phyloP scores from a whole-genome alignment of 2,797 vertebrate genomes.

The Brotogeris chrysoptera region DNA sequence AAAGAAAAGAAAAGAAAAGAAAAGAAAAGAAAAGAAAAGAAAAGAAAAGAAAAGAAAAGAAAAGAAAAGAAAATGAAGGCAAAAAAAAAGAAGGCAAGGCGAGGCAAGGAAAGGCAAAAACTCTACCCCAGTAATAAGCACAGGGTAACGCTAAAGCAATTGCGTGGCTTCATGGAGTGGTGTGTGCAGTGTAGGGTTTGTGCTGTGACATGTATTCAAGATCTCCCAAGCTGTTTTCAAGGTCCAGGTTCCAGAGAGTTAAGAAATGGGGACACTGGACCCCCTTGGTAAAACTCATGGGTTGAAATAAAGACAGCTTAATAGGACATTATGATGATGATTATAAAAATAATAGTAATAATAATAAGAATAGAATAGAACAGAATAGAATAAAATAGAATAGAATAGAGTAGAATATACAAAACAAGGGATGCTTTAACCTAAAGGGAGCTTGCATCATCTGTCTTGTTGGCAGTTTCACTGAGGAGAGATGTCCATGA shows the following conservation, averaged over 20 bases:
- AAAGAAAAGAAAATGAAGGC: no score
- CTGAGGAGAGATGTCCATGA: background rate
- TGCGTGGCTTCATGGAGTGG: background rate
- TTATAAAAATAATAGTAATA: background rate
- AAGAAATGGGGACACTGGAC: background rate
- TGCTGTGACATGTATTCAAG: background rate
- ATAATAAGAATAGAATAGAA: background rate
- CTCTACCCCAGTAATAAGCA: background rate
- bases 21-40: background rate
- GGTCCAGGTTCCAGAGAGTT: background rate
- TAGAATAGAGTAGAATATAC: background rate
- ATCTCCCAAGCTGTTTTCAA: background rate
- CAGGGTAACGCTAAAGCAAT: background rate
- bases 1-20: no score
- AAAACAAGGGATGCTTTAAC: background rate
- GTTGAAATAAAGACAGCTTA: background rate
- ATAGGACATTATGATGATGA: background rate
- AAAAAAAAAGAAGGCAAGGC: no score
- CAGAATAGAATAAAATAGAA: no score
- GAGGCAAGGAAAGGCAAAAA: background rate
- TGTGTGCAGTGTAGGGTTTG: background rate
- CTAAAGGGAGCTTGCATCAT: background rate
- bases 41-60: background rate
- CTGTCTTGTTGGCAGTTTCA: background rate
- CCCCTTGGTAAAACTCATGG: background rate